Evolutionary conservation across 2,888 invertebrate genomes (phyloP).

Genomic region (Chirona hameri): DNA sequence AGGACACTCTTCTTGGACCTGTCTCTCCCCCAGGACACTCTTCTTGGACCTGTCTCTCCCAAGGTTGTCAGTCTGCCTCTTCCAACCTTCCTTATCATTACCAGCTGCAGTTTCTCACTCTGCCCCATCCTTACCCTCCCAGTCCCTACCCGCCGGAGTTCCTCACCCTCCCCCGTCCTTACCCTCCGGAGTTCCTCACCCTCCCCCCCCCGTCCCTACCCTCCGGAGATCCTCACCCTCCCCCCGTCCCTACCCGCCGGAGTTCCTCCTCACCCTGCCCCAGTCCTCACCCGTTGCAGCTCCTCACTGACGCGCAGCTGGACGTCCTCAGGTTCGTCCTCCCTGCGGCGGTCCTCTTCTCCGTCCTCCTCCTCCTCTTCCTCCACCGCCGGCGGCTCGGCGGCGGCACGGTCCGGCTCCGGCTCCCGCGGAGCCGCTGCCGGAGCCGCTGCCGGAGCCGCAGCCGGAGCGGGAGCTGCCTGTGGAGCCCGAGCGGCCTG

Average conservation of each 20-base stretch:
- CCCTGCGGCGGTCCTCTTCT: conserved; percentile 3
- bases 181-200: too few species aligned
- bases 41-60: too few species aligned
- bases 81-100: too few species aligned
- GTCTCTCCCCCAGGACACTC: too few species aligned
- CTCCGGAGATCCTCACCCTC: too few species aligned
- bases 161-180: background rate
- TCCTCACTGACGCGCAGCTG: background rate
- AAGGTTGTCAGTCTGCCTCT: too few species aligned
- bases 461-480: background rate
- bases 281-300: background rate
- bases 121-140: background rate
- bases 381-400: background rate
- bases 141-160: background rate
- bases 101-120: background rate
- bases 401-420: conserved; percentile 7
- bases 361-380: background rate
- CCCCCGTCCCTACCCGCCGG: too few species aligned
- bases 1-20: too few species aligned
- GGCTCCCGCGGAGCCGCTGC: background rate
- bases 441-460: background rate
- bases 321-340: conserved; percentile 34
- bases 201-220: too few species aligned
- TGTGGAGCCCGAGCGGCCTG: background rate
- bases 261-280: background rate